Percentiles rank a stretch among this genome's conserved stretches.
These are phyloP conservation scores for Oryctes rhinoceros DNA, from an alignment of 1,140 invertebrate species.

Conservation along the genomic window DNA sequence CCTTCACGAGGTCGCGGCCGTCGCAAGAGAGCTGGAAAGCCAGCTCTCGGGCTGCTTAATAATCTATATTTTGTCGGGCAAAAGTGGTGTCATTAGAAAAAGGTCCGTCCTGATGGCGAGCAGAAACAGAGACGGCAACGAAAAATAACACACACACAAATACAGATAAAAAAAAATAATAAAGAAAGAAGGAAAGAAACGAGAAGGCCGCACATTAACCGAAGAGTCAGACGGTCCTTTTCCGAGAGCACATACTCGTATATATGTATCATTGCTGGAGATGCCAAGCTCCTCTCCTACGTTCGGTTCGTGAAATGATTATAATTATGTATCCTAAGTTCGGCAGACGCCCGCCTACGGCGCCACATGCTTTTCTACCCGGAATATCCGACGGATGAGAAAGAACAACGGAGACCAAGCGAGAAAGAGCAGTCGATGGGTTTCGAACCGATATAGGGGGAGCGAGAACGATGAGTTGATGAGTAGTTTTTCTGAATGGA, in stretches of 20 bases:
- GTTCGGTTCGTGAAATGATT: conserved; percentile 28
- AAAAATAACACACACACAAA: background rate
- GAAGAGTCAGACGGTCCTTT: too few species aligned
- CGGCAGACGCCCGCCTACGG: conserved; percentile 30
- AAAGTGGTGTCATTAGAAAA: conserved; percentile 15
- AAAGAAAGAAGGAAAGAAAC: too few species aligned
- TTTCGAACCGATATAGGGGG: too few species aligned
- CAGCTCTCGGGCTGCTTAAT: background rate
- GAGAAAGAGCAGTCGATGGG: background rate
- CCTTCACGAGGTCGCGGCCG: background rate
- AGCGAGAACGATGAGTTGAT: conserved; percentile 4
- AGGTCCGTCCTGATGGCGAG: background rate
- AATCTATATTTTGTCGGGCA: conserved; percentile 16
- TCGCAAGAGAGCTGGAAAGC: background rate
- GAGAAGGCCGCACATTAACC: too few species aligned
- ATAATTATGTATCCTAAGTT: conserved; percentile 32
- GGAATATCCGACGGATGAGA: background rate
- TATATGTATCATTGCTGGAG: conserved; percentile 19
- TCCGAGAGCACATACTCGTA: background rate
- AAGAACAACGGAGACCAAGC: background rate
- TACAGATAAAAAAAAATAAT: too few species aligned
- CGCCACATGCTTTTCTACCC: conserved; percentile 28
- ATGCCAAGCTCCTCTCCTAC: background rate
- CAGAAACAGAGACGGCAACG: background rate
- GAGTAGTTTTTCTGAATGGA: conserved; percentile 30